Evolutionary conservation across 1,140 invertebrate genomes (phyloP).

Genomic region (Drosophila murphyi): DNA sequence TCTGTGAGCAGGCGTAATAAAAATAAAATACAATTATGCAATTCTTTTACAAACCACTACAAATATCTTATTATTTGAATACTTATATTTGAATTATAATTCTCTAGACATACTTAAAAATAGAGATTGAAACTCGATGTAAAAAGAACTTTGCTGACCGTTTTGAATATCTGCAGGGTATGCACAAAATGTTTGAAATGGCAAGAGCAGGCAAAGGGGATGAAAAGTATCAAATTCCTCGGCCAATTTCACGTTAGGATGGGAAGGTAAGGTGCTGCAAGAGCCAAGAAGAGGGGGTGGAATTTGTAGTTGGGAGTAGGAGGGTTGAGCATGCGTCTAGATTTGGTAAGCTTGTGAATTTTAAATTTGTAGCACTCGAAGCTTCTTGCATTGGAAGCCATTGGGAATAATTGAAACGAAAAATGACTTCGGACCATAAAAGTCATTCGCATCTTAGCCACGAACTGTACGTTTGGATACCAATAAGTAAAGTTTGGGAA

Average conservation of each 20-base stretch:
- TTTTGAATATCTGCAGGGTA: neutral
- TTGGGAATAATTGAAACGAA: constrained; percentile 72
- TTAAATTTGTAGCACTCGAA: constrained; percentile 48
- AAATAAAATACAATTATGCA: no score
- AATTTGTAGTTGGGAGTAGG: neutral
- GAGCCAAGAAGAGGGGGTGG: neutral
- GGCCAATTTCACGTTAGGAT: constrained; percentile 65
- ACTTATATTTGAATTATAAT: no score
- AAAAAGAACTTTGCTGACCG: no score
- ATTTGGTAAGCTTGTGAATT: constrained; percentile 51
- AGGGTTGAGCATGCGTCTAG: neutral
- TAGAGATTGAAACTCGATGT: no score
- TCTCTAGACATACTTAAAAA: no score
- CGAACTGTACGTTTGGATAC: constrained; percentile 13
- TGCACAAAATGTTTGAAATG: constrained; percentile 6
- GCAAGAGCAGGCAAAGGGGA: constrained; percentile 20
- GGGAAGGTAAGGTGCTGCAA: constrained; percentile 7
- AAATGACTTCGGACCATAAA: constrained; percentile 62
- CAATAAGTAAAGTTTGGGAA: neutral
- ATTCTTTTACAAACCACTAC: no score
- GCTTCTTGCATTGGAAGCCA: constrained; percentile 37
- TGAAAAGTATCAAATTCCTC: constrained; percentile 51
- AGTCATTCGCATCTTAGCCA: constrained; percentile 27
- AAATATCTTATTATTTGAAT: no score
- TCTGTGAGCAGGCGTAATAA: no score